A percentile compares a stretch with the other conserved stretches of the same genome.
Evolutionary conservation across 2,888 invertebrate genomes (phyloP).

Genomic region (Eudemis profundana): DNA sequence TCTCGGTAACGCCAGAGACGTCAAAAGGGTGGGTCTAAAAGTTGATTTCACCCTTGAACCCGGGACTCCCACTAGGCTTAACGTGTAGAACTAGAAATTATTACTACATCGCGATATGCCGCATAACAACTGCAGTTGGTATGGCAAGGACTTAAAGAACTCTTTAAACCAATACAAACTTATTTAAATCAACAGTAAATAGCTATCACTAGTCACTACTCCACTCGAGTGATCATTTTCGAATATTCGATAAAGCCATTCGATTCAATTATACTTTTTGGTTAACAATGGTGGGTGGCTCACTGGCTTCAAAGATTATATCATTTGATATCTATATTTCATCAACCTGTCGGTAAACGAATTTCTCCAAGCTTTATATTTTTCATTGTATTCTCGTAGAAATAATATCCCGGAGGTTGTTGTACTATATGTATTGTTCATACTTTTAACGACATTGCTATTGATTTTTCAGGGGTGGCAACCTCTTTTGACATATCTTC

Average conservation of each 20-base stretch:
- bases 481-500: no score
- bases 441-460: background rate
- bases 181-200: background rate
- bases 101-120: background rate
- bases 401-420: background rate
- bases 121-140: background rate
- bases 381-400: background rate
- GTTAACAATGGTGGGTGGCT: background rate
- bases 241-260: background rate
- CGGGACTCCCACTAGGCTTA: no score
- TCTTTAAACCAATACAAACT: background rate
- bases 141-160: background rate
- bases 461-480: background rate
- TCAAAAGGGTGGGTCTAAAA: no score
- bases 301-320: background rate
- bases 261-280: background rate
- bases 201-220: background rate
- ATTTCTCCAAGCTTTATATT: background rate
- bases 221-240: background rate
- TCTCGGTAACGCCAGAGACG: no score
- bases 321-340: background rate
- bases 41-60: no score
- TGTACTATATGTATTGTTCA: background rate
- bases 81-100: no score
- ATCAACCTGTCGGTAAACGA: background rate